Evolutionary conservation across 2,113 vertebrate genomes (phyloP).

Genomic region (Aptenodytes forsteri): DNA sequence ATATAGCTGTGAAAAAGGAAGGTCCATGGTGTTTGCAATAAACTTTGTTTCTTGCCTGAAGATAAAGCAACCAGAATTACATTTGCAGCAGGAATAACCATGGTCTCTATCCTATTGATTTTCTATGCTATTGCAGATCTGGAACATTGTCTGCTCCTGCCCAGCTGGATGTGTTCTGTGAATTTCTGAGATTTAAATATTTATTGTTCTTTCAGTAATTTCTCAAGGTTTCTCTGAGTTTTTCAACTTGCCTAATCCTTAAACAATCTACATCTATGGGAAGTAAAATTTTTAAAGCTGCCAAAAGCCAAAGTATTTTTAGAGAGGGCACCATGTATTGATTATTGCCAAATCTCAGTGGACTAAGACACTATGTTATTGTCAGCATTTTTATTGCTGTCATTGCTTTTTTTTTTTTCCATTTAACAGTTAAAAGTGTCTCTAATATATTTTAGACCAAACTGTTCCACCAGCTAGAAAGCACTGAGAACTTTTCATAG

Average conservation of each 20-base stretch:
- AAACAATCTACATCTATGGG: background rate
- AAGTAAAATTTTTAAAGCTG: background rate
- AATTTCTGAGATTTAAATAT: slow-evolving; percentile 10
- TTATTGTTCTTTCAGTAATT: slow-evolving; percentile 8
- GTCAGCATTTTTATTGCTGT: slow-evolving; percentile 42
- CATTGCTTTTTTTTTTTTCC: background rate
- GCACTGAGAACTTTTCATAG: background rate
- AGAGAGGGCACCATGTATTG: background rate
- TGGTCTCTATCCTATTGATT: background rate
- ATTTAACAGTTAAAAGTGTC: background rate
- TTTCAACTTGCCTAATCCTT: background rate
- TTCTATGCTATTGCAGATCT: background rate
- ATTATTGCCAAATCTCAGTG: background rate
- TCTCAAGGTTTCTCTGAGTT: background rate
- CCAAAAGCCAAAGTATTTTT: background rate
- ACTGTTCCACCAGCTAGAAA: background rate
- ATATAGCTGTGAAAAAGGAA: background rate
- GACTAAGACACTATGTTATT: background rate
- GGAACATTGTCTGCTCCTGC: background rate
- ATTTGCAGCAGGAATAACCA: background rate
- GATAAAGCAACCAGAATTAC: background rate
- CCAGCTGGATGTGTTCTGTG: background rate
- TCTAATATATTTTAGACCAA: background rate
- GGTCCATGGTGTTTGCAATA: background rate
- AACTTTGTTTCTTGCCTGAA: background rate